Conservation (phyloP, 2,888 invertebrate genomes). For the Caenorhabditis sp. region DNA sequence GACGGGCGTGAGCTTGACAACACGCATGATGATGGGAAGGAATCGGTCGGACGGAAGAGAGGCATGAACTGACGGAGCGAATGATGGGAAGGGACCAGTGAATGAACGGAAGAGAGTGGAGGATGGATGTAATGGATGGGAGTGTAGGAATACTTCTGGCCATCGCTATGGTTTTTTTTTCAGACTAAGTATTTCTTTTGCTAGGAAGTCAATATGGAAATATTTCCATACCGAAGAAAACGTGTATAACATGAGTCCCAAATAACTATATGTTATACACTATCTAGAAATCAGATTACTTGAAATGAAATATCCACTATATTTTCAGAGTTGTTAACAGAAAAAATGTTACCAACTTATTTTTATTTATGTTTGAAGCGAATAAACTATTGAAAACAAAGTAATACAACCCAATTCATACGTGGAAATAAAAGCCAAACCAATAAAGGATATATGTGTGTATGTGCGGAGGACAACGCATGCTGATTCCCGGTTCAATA, state of each 20-base stretch:
- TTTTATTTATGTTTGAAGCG: not conserved
- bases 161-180: not conserved
- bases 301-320: too few species aligned
- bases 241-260: too few species aligned
- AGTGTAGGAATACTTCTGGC: constrained; percentile 8
- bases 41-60: constrained; percentile 46
- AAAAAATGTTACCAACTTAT: too few species aligned
- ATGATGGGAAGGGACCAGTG: constrained; percentile 34
- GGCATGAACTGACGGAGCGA: constrained; percentile 44
- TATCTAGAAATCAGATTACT: too few species aligned
- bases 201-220: too few species aligned
- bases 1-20: constrained; percentile 63
- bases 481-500: constrained; percentile 3
- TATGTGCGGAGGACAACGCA: not conserved
- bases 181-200: too few species aligned
- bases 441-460: constrained; percentile 31
- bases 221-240: too few species aligned
- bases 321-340: too few species aligned
- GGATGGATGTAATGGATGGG: constrained; percentile 15
- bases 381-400: not conserved
- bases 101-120: constrained; percentile 6
- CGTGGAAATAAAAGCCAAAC: constrained; percentile 38
- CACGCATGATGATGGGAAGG: constrained; percentile 63
- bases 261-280: too few species aligned
- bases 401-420: not conserved